phyloP scores from a whole-genome alignment of 1,140 invertebrate genomes.

The Goniozus legneri region DNA sequence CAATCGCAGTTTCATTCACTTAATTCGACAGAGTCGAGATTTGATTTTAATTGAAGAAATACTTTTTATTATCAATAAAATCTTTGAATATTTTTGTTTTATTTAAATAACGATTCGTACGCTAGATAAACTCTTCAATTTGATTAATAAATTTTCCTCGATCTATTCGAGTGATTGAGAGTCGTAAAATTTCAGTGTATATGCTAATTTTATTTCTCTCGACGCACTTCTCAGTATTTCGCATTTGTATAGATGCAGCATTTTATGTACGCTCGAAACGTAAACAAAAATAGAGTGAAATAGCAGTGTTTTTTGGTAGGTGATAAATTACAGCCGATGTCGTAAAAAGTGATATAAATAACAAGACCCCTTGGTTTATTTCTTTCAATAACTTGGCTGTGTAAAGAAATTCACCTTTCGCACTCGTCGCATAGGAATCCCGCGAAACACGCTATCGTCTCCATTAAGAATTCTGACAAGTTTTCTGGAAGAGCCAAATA shows the following conservation, averaged over 20 bases:
- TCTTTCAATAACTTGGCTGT: neutral
- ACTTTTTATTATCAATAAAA: neutral
- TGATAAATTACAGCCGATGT: constrained; percentile 26
- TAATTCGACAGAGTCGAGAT: neutral
- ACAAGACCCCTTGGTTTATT: neutral
- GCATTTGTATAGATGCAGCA: constrained; percentile 32
- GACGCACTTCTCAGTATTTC: constrained; percentile 2
- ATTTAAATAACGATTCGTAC: neutral
- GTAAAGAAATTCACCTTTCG: neutral
- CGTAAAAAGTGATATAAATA: constrained; percentile 27
- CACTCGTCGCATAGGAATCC: neutral
- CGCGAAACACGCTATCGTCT: neutral
- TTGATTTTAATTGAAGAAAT: neutral
- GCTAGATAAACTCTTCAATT: neutral
- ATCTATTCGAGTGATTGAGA: neutral
- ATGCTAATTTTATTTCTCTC: constrained; percentile 17
- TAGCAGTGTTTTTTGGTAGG: constrained; percentile 12
- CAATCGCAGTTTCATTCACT: neutral
- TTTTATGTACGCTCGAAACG: constrained; percentile 13
- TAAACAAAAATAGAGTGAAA: constrained; percentile 14
- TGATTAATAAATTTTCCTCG: neutral
- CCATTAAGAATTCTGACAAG: neutral
- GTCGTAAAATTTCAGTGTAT: constrained; percentile 3
- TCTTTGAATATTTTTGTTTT: neutral
- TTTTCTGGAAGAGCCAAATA: neutral